Base-by-base conservation (phyloP, 2,888 invertebrate genomes). In the Tricholauxania praeusta region DNA sequence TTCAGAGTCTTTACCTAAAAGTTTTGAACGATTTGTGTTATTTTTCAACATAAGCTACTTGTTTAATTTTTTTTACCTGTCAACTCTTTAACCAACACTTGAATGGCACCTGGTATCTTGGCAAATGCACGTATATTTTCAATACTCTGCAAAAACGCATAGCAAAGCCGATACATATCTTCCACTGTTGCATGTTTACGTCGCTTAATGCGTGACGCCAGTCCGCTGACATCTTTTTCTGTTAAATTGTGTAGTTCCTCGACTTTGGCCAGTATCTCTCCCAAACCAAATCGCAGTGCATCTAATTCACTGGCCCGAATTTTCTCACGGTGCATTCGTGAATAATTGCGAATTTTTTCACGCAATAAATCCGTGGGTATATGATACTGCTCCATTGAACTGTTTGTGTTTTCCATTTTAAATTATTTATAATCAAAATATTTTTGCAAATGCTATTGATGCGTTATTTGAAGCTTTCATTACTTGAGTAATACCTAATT, bases 11-110 rank as follows among this genome's bases (percentile, higher is more conserved):
- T 80, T 72, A 1, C 87, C 87, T 87, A 12, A 51, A 52, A 51
- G 10, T 12, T 3, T 19, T 14, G 28, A 17, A 22, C 22, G 3
- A 22, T 28, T 28, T 47, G 12, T 47, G 12, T 22, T 55, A 17
- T 3, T 22, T 64, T 55, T 28, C 28, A 4, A 28, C 28, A 73
- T 12, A 53, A 0, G 12, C 17, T 48, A 69, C 32, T 67, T 14
- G 12, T 15, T n/a, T 15, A 15, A 28, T 17, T 32, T 32, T 48
- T 47, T 19, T 52, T 77, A 83, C 87, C 86, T 12, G 86, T 86
- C 0, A 87, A 74, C 47, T 87, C 87, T 72, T 87, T 87, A 0
- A 87, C 78, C 3, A 87, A 53, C 0, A 85, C 82, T 72, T 87
- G 84, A 2, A 84, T 76, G 0, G 85, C 87, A 0, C 87, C 87